These are phyloP conservation scores for Nymphalis c-album DNA, from an alignment of 2,888 invertebrate species.

Conservation along the genomic window DNA sequence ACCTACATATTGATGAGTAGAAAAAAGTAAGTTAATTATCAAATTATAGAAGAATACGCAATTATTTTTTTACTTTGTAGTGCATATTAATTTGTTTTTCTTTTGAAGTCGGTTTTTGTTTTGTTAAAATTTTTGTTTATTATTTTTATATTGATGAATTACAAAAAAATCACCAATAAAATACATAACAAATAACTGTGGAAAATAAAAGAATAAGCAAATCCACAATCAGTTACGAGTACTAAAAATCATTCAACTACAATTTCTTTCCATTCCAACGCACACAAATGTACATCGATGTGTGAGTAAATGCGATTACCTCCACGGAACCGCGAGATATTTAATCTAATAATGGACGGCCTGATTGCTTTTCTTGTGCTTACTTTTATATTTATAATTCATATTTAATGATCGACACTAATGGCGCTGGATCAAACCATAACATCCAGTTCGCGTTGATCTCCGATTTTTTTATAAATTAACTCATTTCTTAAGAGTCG, in stretches of 20 bases:
- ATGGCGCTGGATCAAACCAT: slow-evolving; percentile 72
- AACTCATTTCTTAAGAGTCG: slow-evolving; percentile 23
- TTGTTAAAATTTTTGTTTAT: no score
- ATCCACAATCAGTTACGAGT: neutral
- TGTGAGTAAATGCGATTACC: slow-evolving; percentile 40
- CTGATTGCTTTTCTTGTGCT: slow-evolving; percentile 77
- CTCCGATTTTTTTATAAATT: slow-evolving; percentile 47
- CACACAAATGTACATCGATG: slow-evolving; percentile 28
- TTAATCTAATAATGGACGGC: slow-evolving; percentile 75
- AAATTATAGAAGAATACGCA: no score
- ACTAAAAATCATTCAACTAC: slow-evolving; percentile 2
- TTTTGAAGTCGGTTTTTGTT: no score
- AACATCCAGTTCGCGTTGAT: slow-evolving; percentile 50
- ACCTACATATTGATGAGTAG: no score
- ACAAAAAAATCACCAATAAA: neutral
- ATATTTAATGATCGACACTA: slow-evolving; percentile 81
- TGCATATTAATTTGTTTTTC: no score
- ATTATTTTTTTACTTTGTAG: no score
- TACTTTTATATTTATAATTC: slow-evolving; percentile 80
- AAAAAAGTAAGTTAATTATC: no score
- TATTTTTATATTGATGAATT: no score
- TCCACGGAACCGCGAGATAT: slow-evolving; percentile 60
- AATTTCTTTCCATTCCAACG: slow-evolving; percentile 8
- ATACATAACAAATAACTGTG: neutral
- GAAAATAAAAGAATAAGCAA: neutral